phyloP scores from a whole-genome alignment of 2,888 invertebrate species.

The Colletes collaris region DNA sequence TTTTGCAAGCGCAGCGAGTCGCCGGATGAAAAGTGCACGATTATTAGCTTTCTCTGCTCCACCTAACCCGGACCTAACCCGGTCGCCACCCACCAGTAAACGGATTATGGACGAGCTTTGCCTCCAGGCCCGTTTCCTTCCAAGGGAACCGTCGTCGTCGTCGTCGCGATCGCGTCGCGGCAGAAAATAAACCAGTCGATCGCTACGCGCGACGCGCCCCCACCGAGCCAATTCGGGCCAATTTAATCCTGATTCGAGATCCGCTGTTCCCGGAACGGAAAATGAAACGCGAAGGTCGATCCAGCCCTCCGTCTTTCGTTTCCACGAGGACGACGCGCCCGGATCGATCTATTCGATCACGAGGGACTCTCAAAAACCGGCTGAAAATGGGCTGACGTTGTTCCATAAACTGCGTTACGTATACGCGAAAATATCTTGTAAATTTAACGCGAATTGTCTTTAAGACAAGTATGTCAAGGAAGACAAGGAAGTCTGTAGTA shows the following conservation, averaged over 20 bases:
- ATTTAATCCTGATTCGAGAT: slow-evolving; percentile 65
- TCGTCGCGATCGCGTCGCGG: slow-evolving; percentile 19
- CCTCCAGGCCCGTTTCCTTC: slow-evolving; percentile 45
- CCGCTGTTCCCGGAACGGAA: slow-evolving; percentile 45
- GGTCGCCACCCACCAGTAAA: slow-evolving; percentile 39
- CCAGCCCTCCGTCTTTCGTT: too few relatives aligned
- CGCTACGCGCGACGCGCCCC: slow-evolving; percentile 30
- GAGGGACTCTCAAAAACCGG: too few relatives aligned
- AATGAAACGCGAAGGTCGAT: slow-evolving; percentile 46
- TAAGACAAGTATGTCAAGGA: too few relatives aligned
- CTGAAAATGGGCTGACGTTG: too few relatives aligned
- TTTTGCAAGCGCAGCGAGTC: slow-evolving; percentile 58
- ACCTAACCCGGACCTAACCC: neutral
- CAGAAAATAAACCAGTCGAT: slow-evolving; percentile 39
- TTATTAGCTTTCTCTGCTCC: slow-evolving; percentile 57
- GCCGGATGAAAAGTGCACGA: slow-evolving; percentile 59
- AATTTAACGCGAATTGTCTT: too few relatives aligned
- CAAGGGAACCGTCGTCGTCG: slow-evolving; percentile 23
- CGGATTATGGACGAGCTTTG: slow-evolving; percentile 59
- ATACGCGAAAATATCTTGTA: too few relatives aligned
- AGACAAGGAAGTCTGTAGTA: too few relatives aligned
- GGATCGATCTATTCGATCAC: too few relatives aligned
- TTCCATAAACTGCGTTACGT: too few relatives aligned
- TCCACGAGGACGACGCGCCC: too few relatives aligned
- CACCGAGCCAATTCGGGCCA: slow-evolving; percentile 59